Percentiles rank a stretch among this genome's conserved stretches.
Conservation (phyloP, 2,797 vertebrate species). For the Sebastes vulpes region DNA sequence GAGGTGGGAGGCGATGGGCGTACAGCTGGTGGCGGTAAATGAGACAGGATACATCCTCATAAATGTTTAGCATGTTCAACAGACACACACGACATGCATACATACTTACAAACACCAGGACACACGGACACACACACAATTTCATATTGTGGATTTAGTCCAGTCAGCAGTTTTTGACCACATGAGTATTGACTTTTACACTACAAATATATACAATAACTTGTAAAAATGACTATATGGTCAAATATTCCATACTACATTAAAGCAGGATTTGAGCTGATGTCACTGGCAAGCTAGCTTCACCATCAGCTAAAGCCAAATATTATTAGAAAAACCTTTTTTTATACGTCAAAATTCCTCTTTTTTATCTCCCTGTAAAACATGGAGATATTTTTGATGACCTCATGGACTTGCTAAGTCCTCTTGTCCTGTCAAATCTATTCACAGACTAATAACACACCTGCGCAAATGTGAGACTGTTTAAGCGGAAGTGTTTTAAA, state of each 20-base stretch:
- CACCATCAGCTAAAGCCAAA: neutral
- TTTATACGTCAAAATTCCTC: neutral
- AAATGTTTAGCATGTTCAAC: slow-evolving; percentile 37
- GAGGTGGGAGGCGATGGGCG: neutral
- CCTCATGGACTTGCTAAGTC: neutral
- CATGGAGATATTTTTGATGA: neutral
- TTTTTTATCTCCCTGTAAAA: neutral
- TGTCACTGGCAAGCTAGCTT: neutral
- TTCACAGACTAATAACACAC: neutral
- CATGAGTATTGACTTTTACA: neutral
- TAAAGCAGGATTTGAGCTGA: neutral
- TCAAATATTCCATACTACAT: neutral
- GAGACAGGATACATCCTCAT: slow-evolving; percentile 47
- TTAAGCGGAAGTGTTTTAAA: neutral
- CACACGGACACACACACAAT: too few species aligned
- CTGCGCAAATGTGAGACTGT: neutral
- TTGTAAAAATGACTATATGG: neutral
- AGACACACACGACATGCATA: neutral
- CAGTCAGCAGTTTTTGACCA: too few species aligned
- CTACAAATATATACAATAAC: neutral
- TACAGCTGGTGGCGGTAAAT: slow-evolving; percentile 60
- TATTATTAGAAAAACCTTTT: neutral
- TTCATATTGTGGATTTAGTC: too few species aligned
- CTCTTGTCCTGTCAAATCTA: neutral
- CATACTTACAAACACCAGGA: neutral